These are phyloP conservation scores for Phocoena sinus DNA, from an alignment of 2,113 vertebrate genomes.

Conservation along the genomic window DNA sequence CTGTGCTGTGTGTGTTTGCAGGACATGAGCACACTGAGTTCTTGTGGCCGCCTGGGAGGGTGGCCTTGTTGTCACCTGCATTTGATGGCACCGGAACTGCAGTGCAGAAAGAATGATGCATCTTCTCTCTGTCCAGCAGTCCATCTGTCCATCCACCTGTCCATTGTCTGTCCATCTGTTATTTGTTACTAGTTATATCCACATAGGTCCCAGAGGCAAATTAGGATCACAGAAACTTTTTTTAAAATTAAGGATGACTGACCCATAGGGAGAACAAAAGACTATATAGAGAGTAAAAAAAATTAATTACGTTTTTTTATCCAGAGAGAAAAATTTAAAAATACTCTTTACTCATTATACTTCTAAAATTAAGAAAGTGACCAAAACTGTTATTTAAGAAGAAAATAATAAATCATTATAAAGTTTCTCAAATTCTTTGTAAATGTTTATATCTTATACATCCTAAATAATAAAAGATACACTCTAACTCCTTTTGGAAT, in stretches of 20 bases:
- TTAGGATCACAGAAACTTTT: background rate
- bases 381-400: background rate
- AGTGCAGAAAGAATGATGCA: accelerated
- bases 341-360: background rate
- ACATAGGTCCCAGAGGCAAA: background rate
- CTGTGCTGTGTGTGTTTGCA: too few species aligned
- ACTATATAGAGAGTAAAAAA: background rate
- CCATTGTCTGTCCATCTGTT: background rate
- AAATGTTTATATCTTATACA: background rate
- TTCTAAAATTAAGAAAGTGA: background rate
- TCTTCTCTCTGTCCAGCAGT: accelerated
- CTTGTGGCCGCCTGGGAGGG: accelerated
- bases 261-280: background rate
- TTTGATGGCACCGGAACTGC: too few species aligned
- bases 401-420: background rate
- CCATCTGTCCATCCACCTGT: background rate
- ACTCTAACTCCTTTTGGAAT: background rate
- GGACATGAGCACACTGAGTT: accelerated
- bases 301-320: background rate
- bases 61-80: accelerated
- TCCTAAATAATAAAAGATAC: background rate
- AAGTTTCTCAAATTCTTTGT: background rate
- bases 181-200: background rate
- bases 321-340: background rate
- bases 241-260: background rate